Evolutionary conservation across 2,888 invertebrate genomes (phyloP), one percentile per base, ranked within the genome.

Genomic region (Hyles lineata): DNA sequence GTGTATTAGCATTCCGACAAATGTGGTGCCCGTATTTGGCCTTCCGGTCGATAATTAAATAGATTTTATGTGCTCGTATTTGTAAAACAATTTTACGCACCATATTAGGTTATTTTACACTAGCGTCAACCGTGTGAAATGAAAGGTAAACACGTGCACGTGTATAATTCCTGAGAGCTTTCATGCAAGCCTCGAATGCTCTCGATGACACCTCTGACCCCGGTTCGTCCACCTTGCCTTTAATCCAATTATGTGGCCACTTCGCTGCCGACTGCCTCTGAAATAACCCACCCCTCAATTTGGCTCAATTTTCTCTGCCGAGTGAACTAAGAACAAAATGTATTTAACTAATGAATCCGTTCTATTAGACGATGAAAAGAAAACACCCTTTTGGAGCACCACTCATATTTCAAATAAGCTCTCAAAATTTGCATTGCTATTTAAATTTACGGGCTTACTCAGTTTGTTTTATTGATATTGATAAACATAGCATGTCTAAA

Each of bases 191-290:
- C 87, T 85, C 43, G 63, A 83, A 71, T 61, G 29, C n/a, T 71
- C 61, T 62, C 62, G 21, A 32, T 62, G 35, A 59, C 84, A 82
- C 83, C 85, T 86, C 87, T 87, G 87, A 89, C 85, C 87, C 84
- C 83, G 85, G 82, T 85, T 83, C 87, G 87, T 83, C 90, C 86
- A 83, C 87, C 85, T 89, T 89, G 88, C 89, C 89, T 90, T 90
- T 91, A 92, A 92, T 91, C 91, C 92, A 93, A 92, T 93, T 92
- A 90, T 90, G 90, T 90, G 89, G 88, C 90, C 92, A 89, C 89
- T 90, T 91, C 89, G 88, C 89, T 89, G 89, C 90, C 89, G 86
- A 84, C 85, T 86, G 84, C 79, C 83, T 79, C 85, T 81, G 83
- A 85, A 89, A 85, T 86, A 81, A 85, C 86, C 87, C 85, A 83